Evolutionary conservation across 2,113 vertebrate genomes (phyloP).

Genomic region (Campylomormyrus numenius): DNA sequence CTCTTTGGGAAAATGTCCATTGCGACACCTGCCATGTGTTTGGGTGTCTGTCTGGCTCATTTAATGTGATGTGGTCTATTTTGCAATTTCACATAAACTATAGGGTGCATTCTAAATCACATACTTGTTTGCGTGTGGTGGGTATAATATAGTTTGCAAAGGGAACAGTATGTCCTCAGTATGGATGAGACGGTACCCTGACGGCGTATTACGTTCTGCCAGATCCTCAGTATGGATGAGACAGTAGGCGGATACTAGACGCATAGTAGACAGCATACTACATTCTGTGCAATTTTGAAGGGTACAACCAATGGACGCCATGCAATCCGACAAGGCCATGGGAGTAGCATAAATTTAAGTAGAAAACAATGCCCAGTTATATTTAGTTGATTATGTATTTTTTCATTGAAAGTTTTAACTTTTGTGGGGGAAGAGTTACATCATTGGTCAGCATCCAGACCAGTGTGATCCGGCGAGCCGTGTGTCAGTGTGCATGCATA

Average conservation of each 20-base stretch:
- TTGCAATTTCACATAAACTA: not conserved
- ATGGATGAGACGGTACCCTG: not conserved
- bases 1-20: constrained; percentile 39
- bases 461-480: too few species aligned
- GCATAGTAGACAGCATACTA: too few species aligned
- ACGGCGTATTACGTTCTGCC: not conserved
- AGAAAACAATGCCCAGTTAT: too few species aligned
- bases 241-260: not conserved
- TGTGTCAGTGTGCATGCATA: too few species aligned
- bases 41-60: constrained; percentile 2
- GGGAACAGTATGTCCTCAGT: not conserved
- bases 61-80: not conserved
- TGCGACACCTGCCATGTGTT: constrained; percentile 42
- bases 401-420: too few species aligned
- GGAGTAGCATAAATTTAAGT: too few species aligned
- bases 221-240: not conserved
- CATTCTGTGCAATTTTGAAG: too few species aligned
- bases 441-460: too few species aligned
- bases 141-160: not conserved
- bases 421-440: too few species aligned
- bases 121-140: not conserved
- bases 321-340: too few species aligned
- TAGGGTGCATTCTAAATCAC: not conserved
- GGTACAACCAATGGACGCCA: too few species aligned
- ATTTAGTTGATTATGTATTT: too few species aligned